A percentile compares a stretch with the other conserved stretches of the same genome.
Conservation (phyloP, 2,888 invertebrate species). For the Drosophila paranaensis region DNA sequence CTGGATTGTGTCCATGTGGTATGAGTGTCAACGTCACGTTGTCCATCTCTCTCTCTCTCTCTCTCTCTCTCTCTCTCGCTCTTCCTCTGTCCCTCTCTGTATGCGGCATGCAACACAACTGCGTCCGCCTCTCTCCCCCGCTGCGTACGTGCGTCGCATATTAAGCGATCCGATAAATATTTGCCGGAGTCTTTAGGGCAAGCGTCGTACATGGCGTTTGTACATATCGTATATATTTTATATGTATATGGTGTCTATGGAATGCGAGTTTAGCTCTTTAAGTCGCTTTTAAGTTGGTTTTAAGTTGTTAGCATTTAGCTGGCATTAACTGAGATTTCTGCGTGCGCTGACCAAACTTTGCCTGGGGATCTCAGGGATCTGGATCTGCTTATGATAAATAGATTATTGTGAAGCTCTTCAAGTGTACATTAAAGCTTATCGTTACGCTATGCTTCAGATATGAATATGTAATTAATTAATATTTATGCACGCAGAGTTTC, state of each 20-base stretch:
- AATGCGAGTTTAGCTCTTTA: conserved; percentile 51
- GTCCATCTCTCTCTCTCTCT: conserved; percentile 13
- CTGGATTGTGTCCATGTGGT: conserved; percentile 62
- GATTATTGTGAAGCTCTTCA: background rate
- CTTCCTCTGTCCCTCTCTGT: background rate
- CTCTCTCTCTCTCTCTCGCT: background rate
- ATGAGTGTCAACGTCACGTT: conserved; percentile 78
- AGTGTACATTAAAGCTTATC: conserved; percentile 6
- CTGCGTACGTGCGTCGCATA: conserved; percentile 66
- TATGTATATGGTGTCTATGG: conserved; percentile 16
- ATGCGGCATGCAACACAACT: conserved; percentile 15
- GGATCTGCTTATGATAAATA: background rate
- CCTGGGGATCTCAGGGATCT: background rate
- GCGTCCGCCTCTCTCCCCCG: background rate
- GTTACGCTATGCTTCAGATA: background rate
- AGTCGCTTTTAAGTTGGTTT: conserved; percentile 77
- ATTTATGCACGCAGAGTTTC: background rate
- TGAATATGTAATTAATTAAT: conserved; percentile 8
- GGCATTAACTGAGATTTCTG: conserved; percentile 74
- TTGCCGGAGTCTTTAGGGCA: conserved; percentile 59
- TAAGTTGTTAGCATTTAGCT: conserved; percentile 79
- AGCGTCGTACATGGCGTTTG: conserved; percentile 31
- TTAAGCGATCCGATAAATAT: conserved; percentile 72
- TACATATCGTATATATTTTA: conserved; percentile 18
- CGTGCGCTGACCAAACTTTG: conserved; percentile 1